Percentiles rank a stretch among this genome's conserved stretches.
Evolutionary conservation across 1,140 invertebrate species (phyloP).

Genomic region (Aphidius gifuensis): DNA sequence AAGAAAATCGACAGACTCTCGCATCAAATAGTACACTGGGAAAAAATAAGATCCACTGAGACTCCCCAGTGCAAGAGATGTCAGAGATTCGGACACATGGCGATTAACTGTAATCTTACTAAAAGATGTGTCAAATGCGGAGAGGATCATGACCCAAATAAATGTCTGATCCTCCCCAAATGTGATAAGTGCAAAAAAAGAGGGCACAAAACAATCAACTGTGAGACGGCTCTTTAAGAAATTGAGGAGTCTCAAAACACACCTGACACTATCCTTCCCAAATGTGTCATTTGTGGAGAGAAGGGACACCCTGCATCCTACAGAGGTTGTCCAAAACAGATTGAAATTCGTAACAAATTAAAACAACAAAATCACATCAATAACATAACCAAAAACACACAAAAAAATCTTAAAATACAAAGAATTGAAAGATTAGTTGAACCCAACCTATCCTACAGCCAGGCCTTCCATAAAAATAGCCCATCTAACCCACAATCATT

Average conservation of each 20-base stretch:
- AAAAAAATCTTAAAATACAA: neutral
- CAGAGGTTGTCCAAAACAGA: constrained; percentile 17
- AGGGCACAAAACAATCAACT: too few relatives aligned
- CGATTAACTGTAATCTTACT: constrained; percentile 1
- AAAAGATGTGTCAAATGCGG: constrained; percentile 16
- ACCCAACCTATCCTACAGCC: neutral
- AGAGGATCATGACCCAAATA: neutral
- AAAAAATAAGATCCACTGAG: constrained; percentile 12
- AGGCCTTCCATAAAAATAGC: neutral
- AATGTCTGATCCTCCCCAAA: constrained; percentile 11
- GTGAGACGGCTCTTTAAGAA: too few relatives aligned
- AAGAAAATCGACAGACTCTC: constrained; percentile 7
- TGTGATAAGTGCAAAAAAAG: too few relatives aligned
- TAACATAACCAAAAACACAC: neutral
- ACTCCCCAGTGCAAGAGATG: constrained; percentile 10
- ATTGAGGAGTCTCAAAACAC: too few relatives aligned
- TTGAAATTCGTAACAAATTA: neutral
- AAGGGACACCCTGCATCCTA: constrained; percentile 25
- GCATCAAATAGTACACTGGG: constrained; percentile 10
- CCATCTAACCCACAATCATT: neutral
- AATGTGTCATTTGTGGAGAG: constrained; percentile 25
- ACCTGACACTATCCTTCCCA: too few relatives aligned
- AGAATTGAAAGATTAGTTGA: neutral
- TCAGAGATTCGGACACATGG: constrained; percentile 12
- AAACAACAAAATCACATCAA: neutral